Conservation (phyloP, 2,797 vertebrate genomes). For the Aphelocoma californica region DNA sequence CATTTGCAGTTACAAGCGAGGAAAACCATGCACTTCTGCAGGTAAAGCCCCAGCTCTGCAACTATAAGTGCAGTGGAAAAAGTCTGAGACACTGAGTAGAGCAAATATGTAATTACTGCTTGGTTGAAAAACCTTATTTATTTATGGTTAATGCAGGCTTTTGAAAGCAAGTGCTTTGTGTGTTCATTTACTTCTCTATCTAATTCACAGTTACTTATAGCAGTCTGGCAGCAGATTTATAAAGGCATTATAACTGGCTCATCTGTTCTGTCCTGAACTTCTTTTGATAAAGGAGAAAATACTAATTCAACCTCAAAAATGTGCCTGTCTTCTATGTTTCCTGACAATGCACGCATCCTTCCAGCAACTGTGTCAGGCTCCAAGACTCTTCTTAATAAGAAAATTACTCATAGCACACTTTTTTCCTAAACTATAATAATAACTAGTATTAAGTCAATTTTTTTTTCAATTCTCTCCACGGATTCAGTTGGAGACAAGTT, state of each 20-base stretch:
- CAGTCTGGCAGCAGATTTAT: background rate
- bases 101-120: background rate
- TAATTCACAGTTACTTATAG: background rate
- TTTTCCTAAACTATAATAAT: background rate
- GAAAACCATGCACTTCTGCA: background rate
- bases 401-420: background rate
- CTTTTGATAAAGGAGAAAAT: background rate
- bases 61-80: background rate
- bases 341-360: background rate
- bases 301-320: background rate
- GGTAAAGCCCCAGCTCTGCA: background rate
- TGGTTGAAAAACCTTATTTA: background rate
- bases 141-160: background rate
- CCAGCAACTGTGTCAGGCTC: background rate
- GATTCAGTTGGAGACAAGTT: background rate
- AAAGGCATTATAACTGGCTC: background rate
- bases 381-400: background rate
- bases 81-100: background rate
- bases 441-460: background rate
- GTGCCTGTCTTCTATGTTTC: background rate
- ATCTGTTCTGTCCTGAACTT: background rate
- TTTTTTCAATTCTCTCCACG: background rate
- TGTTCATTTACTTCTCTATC: background rate
- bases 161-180: background rate
- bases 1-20: background rate